These are phyloP conservation scores for Heliconius hortense DNA, from an alignment of 2,888 invertebrate genomes.

Conservation along the genomic window DNA sequence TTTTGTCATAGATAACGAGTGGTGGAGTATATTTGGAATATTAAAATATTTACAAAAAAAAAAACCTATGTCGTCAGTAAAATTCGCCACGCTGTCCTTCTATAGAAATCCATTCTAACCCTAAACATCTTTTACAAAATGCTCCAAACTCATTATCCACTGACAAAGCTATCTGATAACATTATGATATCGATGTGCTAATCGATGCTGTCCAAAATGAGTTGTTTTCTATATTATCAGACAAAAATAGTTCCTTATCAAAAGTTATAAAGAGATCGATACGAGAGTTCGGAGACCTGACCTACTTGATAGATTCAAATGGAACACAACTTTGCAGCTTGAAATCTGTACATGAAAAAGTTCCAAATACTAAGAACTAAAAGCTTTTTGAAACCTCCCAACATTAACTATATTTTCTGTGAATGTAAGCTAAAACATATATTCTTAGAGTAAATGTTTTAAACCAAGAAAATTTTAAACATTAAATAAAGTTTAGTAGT, in stretches of 20 bases:
- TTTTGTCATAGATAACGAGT: neutral
- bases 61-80: neutral
- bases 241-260: conserved; percentile 6
- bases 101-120: neutral
- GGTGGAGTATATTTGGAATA: neutral
- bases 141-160: neutral
- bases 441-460: neutral
- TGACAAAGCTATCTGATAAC: neutral
- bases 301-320: conserved; percentile 19
- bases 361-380: conserved; percentile 5
- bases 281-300: conserved; percentile 24
- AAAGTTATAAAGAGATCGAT: conserved; percentile 15
- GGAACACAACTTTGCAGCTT: conserved; percentile 15
- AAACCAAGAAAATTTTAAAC: neutral
- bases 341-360: conserved; percentile 17
- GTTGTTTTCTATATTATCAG: neutral
- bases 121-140: neutral
- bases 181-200: neutral
- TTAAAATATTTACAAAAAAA: neutral
- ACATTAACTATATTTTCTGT: neutral
- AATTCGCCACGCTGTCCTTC: neutral
- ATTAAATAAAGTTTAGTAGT: neutral
- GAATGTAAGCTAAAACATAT: neutral
- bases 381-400: conserved; percentile 2
- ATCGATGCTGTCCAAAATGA: conserved; percentile 1